Base-by-base conservation (phyloP, 2,113 vertebrate genomes). In the Crotalus viridis region DNA sequence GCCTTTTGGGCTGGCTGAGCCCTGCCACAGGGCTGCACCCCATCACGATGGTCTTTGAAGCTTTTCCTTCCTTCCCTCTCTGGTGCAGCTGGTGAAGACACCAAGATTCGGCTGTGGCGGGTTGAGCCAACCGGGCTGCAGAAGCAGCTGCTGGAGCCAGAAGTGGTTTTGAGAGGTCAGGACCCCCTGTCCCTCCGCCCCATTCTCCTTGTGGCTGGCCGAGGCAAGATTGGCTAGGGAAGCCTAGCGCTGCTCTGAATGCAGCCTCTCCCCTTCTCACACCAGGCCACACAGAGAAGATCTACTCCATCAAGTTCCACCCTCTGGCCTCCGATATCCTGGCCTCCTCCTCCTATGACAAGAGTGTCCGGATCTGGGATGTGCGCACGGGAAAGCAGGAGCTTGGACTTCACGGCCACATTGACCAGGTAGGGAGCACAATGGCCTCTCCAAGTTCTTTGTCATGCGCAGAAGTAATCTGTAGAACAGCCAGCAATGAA, bases 211-310 rank as follows among this genome's bases (percentile, higher is more conserved):
- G 69, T 43, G 74, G 17, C 74, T 81, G 33, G 17, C 69, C 2
- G 6, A 81, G 69, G 69, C 69, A 39, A 33, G 69, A 33, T 81
- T 2, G 1, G 69, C 69, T 8, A 3, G 33, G 24, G 69, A 3
- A 39, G 69, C 69, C 69, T 39, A 8, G 74, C 3, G 17, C 15
- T 43, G 7, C 33, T 43, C 33, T 43, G 74, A 81, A 43, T 3
- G 74, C 17, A 54, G 28, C 51, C 51, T 52, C 24, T 19, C 74
- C 6, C 43, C 61, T 5, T 85, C 54, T 95, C 43, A 0, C 88
- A 98, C n/a, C 0, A 97, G 99, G 99, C 81, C 99, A 99, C 97
- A 99, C 98, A 0, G 99, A 99, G 96, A 99, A 99, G 97, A 99
- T 99, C 95, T 99, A 99, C 97, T 98, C 99, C 61, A 96, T 99